Percentiles rank a stretch among this genome's conserved stretches.
Conservation (phyloP, 2,888 invertebrate species). For the Scaptomyza polygonia region DNA sequence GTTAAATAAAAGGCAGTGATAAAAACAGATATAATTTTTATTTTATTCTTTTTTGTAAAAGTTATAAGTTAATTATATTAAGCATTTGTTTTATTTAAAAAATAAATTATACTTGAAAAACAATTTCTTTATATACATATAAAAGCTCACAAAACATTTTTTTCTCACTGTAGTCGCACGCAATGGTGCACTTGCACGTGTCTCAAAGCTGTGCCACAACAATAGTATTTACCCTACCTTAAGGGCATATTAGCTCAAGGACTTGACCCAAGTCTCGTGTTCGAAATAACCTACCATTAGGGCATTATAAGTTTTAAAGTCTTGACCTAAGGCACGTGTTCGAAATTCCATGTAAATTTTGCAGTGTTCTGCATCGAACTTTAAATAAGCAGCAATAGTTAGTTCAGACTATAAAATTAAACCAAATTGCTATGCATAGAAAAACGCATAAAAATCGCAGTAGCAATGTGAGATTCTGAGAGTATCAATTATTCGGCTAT, state of each 20-base stretch:
- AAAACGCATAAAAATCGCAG: too few species aligned
- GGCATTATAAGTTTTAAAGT: conserved; percentile 26
- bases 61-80: too few species aligned
- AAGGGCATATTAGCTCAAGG: conserved; percentile 34
- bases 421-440: too few species aligned
- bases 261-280: not conserved
- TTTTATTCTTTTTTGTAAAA: too few species aligned
- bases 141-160: too few species aligned
- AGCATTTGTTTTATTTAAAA: too few species aligned
- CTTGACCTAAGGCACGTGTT: not conserved
- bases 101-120: too few species aligned
- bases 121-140: too few species aligned
- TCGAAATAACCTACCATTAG: conserved; percentile 44
- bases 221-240: conserved; percentile 37
- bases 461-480: not conserved
- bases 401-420: not conserved
- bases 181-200: conserved; percentile 40
- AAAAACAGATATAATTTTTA: too few species aligned
- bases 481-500: conserved; percentile 10
- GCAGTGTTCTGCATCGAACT: not conserved
- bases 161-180: not conserved
- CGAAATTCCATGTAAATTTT: not conserved
- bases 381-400: not conserved
- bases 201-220: conserved; percentile 33
- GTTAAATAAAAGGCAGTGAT: too few species aligned